A percentile compares a stretch with the other conserved stretches of the same genome.
Conservation (phyloP, 1,140 invertebrate species). For the Drosophila insularis region DNA sequence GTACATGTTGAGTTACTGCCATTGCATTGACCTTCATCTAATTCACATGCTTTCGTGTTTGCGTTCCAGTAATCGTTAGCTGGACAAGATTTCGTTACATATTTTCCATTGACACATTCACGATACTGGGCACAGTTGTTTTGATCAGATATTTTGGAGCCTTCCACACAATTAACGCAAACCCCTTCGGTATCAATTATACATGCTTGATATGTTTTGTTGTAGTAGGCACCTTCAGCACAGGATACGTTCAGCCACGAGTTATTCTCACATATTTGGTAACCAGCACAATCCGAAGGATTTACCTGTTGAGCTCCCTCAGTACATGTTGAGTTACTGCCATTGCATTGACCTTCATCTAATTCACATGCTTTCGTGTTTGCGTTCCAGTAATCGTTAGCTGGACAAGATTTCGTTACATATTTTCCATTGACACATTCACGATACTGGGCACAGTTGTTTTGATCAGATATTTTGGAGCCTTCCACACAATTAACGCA, state of each 20-base stretch:
- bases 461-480: not conserved
- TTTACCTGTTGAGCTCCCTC: not conserved
- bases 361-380: too few relatives aligned
- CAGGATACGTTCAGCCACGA: constrained; percentile 6
- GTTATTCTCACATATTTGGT: constrained; percentile 17
- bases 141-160: not conserved
- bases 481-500: constrained; percentile 26
- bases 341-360: too few relatives aligned
- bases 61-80: too few relatives aligned
- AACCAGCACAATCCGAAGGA: constrained; percentile 27
- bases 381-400: too few relatives aligned
- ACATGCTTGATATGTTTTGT: not conserved
- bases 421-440: constrained; percentile 21
- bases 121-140: constrained; percentile 39
- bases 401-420: too few relatives aligned
- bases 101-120: constrained; percentile 29
- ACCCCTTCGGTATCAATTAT: constrained; percentile 7
- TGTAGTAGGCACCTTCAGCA: not conserved
- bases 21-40: too few relatives aligned
- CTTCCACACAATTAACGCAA: constrained; percentile 33
- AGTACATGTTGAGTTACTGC: constrained; percentile 8
- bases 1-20: constrained; percentile 11
- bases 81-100: constrained; percentile 18
- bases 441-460: constrained; percentile 19
- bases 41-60: too few relatives aligned